phyloP scores from a whole-genome alignment of 37 sponge, comb jelly and placozoan genomes.

The Chondrosia reniformis region DNA sequence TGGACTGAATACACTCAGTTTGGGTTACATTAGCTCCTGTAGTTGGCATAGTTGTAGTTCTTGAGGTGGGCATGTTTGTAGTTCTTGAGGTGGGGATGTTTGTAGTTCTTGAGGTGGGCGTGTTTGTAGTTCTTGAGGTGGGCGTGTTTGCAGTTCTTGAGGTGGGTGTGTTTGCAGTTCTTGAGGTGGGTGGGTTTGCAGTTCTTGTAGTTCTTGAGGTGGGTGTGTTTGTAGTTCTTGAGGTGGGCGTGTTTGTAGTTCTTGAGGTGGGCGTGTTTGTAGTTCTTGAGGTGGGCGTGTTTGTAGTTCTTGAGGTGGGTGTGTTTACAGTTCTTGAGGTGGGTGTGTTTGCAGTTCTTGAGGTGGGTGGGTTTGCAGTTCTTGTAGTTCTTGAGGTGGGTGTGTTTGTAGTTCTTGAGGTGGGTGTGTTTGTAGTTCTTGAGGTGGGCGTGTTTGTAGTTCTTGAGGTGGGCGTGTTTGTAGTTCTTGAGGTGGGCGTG shows the following conservation, averaged over 20 bases:
- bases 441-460: neutral
- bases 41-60: neutral
- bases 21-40: neutral
- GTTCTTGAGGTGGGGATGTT: neutral
- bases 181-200: neutral
- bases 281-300: neutral
- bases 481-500: neutral
- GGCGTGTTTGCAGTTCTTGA: neutral
- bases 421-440: neutral
- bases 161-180: neutral
- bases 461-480: neutral
- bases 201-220: neutral
- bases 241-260: neutral
- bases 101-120: neutral
- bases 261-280: neutral
- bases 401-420: neutral
- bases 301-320: neutral
- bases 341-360: neutral
- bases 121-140: neutral
- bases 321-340: neutral
- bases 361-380: neutral
- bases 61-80: neutral
- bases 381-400: neutral
- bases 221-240: neutral
- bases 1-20: no score